Base-by-base conservation (phyloP, 2,888 invertebrate species). In the Syritta pipiens region DNA sequence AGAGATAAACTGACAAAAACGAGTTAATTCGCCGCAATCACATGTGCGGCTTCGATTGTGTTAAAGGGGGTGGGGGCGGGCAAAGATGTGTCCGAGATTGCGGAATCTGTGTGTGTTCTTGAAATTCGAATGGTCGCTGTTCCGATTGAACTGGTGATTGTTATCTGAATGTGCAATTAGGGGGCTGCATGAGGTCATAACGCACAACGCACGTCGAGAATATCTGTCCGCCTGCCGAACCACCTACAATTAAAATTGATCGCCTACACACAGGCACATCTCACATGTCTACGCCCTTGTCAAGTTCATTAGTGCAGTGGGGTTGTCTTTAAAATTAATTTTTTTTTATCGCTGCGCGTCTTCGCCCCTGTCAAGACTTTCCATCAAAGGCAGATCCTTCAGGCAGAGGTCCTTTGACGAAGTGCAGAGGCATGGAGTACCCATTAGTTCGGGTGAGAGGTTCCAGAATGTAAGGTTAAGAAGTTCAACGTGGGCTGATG, bases 331-430 rank as follows among this genome's bases (percentile, higher is more conserved):
- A 9, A 65, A 51, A 51, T 65, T 37, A 46, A 65, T 65, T 49
- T 44, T 22, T 32, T n/a, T n/a, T n/a, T n/a, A n/a, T n/a, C n/a
- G n/a, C n/a, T n/a, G n/a, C n/a, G n/a, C n/a, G n/a, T n/a, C n/a
- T n/a, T n/a, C n/a, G n/a, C n/a, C n/a, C n/a, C n/a, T n/a, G n/a
- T n/a, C n/a, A n/a, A n/a, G n/a, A n/a, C n/a, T 4, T 20, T 37
- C 10, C 26, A 51, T 59, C 65, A 53, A 51, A 59, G 37, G 14
- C 4, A 62, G 12, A 19, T 35, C 4, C 55, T 60, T 42, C 62
- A 60, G 53, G 53, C 6, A 37, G 19, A 49, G 40, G 68, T 68
- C 62, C 68, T 68, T 68, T 68, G 75, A 68, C n/a, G n/a, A n/a
- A n/a, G n/a, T n/a, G n/a, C n/a, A n/a, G n/a, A n/a, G n/a, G n/a